phyloP scores from a whole-genome alignment of 2,888 invertebrate species.

The Panzeria rudis region DNA sequence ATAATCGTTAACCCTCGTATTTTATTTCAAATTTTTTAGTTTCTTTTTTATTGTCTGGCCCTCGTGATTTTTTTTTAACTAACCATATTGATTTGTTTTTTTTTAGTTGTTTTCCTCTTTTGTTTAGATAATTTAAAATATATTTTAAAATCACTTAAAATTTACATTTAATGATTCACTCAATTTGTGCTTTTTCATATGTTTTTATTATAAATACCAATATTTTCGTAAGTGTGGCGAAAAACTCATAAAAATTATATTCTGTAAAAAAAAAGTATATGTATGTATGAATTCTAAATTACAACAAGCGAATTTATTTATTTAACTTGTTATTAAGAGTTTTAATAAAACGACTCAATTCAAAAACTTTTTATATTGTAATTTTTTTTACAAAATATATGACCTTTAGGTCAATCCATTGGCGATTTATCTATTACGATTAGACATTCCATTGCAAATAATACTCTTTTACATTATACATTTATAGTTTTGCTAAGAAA shows the following conservation, averaged over 20 bases:
- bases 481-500: too few species aligned
- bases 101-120: background rate
- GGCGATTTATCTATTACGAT: background rate
- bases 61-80: background rate
- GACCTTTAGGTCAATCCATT: slow-evolving; percentile 13
- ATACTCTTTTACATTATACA: too few species aligned
- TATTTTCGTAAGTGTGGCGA: background rate
- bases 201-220: background rate
- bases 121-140: slow-evolving; percentile 6
- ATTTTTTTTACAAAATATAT: background rate
- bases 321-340: background rate
- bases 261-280: background rate
- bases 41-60: slow-evolving; percentile 7
- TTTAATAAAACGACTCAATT: background rate
- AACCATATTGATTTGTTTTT: slow-evolving; percentile 33
- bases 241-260: background rate
- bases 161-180: slow-evolving; percentile 50
- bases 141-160: slow-evolving; percentile 17
- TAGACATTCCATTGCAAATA: background rate
- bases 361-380: background rate
- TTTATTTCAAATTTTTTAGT: background rate
- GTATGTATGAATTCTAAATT: background rate
- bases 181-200: slow-evolving; percentile 2
- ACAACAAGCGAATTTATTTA: background rate
- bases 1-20: background rate